A percentile compares a stretch with the other conserved stretches of the same genome.
phyloP scores from a whole-genome alignment of 2,888 invertebrate genomes.

The Saturnia japonica region DNA sequence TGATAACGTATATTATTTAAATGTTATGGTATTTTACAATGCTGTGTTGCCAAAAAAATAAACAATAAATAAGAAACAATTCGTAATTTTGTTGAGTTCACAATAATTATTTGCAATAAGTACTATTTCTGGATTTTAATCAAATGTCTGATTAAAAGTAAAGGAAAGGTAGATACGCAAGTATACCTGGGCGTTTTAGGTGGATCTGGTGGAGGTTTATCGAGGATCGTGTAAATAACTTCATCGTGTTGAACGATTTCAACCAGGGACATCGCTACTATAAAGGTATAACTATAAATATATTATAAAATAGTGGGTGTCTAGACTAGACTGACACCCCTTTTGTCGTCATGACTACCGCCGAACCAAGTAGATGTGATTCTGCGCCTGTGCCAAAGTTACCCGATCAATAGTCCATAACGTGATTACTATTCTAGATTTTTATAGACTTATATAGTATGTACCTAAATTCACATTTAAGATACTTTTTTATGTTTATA shows the following conservation, averaged over 20 bases:
- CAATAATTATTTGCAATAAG: not conserved
- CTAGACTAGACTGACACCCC: not conserved
- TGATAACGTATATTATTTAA: too few species aligned
- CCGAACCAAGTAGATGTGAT: constrained; percentile 5
- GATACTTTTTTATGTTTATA: not conserved
- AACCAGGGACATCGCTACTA: constrained; percentile 82
- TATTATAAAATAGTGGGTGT: constrained; percentile 6
- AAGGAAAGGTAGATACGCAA: not conserved
- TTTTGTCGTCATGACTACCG: constrained; percentile 15
- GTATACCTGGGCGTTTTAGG: constrained; percentile 77
- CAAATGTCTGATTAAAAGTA: not conserved
- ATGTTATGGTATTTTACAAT: too few species aligned
- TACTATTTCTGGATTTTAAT: not conserved
- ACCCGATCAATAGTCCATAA: constrained; percentile 11
- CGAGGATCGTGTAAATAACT: constrained; percentile 83
- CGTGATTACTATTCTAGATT: not conserved
- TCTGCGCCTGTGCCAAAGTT: constrained; percentile 26
- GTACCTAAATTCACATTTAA: not conserved
- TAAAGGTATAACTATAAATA: constrained; percentile 12
- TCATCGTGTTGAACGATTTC: constrained; percentile 85
- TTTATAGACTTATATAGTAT: not conserved
- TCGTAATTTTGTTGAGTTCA: not conserved
- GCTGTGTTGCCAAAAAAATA: not conserved
- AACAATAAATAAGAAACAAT: not conserved
- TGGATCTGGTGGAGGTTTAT: constrained; percentile 70